Percentiles rank a stretch among this genome's conserved stretches.
Evolutionary conservation across 2,113 vertebrate genomes (phyloP).

Genomic region (Pongo abelii): DNA sequence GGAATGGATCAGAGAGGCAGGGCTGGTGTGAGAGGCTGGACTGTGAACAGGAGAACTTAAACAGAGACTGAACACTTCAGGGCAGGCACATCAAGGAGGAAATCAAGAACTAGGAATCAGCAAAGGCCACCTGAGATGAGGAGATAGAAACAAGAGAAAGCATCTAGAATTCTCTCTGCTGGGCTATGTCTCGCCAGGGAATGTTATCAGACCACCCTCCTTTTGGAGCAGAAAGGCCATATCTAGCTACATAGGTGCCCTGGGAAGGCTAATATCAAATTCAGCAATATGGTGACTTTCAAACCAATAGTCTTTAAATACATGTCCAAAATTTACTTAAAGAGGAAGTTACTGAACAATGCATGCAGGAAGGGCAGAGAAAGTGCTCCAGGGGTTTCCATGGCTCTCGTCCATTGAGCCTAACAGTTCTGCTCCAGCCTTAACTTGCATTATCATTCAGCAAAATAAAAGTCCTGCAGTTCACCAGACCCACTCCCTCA

Average conservation of each 20-base stretch:
- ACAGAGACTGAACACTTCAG: background rate
- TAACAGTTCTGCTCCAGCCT: too few species aligned
- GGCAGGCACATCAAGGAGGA: background rate
- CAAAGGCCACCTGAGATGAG: background rate
- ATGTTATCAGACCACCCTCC: background rate
- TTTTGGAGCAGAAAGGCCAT: rapidly evolving
- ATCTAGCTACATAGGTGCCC: too few species aligned
- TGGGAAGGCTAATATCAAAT: background rate
- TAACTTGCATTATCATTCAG: background rate
- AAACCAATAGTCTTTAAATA: background rate
- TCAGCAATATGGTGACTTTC: background rate
- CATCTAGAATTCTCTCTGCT: background rate
- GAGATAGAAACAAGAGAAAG: background rate
- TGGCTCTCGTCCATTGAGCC: background rate
- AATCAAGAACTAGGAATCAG: background rate
- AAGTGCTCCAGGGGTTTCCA: background rate
- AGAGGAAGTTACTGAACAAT: background rate
- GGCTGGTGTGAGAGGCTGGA: background rate
- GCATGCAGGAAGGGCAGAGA: background rate
- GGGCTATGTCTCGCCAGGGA: background rate
- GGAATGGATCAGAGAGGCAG: background rate
- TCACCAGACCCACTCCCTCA: background rate
- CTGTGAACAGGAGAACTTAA: background rate
- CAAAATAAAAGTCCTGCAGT: background rate
- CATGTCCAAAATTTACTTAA: background rate